phyloP scores from a whole-genome alignment of 2,797 vertebrate genomes.

The Crossoptilon crossoptilon region DNA sequence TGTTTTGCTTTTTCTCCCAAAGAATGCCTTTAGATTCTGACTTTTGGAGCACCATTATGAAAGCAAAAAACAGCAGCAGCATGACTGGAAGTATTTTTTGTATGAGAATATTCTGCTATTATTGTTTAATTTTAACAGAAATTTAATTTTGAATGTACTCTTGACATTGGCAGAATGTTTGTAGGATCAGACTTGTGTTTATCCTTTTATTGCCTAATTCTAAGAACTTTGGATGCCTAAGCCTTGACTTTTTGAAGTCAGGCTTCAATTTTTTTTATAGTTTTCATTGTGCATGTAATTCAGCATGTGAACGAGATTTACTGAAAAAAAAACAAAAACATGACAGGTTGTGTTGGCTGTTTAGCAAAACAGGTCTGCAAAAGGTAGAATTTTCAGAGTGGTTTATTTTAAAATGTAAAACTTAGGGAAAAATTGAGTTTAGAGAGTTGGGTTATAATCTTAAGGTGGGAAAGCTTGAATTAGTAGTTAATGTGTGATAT shows the following conservation, averaged over 20 bases:
- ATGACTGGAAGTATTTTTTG: not conserved
- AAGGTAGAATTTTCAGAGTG: not conserved
- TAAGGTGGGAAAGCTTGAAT: not conserved
- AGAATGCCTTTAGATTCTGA: not conserved
- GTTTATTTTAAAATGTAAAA: not conserved
- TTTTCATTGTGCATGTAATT: not conserved
- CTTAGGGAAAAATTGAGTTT: not conserved
- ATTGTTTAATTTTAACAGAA: not conserved
- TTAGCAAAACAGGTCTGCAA: not conserved
- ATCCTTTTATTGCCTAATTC: not conserved
- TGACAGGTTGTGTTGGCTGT: not conserved
- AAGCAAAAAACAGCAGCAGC: not conserved
- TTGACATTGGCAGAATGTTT: not conserved
- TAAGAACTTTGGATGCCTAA: not conserved
- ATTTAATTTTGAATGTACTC: not conserved
- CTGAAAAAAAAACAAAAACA: not conserved
- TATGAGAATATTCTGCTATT: not conserved
- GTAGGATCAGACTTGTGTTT: not conserved
- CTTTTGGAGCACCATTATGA: not conserved
- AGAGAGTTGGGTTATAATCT: not conserved
- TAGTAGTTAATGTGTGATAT: not conserved
- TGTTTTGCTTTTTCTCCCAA: not conserved
- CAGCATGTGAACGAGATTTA: not conserved
- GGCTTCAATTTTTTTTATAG: not conserved
- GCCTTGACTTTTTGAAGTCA: not conserved